These are phyloP conservation scores for Ciconia nigra DNA, from an alignment of 2,797 vertebrate genomes.

Conservation along the genomic window DNA sequence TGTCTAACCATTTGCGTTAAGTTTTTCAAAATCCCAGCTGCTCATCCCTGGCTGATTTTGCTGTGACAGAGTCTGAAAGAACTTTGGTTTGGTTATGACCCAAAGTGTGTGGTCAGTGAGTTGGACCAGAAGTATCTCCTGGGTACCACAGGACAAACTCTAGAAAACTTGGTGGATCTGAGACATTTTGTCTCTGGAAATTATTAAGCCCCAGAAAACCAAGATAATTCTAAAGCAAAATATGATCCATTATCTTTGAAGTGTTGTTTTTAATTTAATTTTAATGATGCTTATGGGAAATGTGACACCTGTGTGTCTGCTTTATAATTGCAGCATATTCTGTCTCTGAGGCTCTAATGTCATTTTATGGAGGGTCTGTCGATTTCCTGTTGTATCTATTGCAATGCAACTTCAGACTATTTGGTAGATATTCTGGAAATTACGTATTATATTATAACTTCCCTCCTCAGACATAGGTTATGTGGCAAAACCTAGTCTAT, in stretches of 20 bases:
- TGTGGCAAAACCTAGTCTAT: neutral
- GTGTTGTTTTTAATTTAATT: slow-evolving; percentile 22
- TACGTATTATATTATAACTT: neutral
- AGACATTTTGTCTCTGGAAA: neutral
- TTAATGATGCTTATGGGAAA: slow-evolving; percentile 44
- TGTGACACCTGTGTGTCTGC: neutral
- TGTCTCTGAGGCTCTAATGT: neutral
- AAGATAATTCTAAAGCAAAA: slow-evolving; percentile 15
- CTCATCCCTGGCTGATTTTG: neutral
- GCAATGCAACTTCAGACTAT: neutral
- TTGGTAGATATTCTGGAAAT: slow-evolving; percentile 10
- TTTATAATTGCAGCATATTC: slow-evolving; percentile 5
- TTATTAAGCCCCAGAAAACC: neutral
- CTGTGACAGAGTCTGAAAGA: neutral
- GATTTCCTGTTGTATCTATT: neutral
- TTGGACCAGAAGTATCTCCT: neutral
- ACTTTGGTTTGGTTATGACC: neutral
- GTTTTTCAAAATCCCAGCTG: neutral
- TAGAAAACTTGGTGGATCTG: neutral
- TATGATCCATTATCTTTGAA: slow-evolving; percentile 11
- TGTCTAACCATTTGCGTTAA: neutral
- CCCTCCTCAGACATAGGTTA: neutral
- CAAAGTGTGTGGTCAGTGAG: neutral
- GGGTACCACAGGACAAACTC: neutral
- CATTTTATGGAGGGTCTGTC: neutral